Conservation (phyloP, 2,113 vertebrate species). For the Spilogale gracilis region DNA sequence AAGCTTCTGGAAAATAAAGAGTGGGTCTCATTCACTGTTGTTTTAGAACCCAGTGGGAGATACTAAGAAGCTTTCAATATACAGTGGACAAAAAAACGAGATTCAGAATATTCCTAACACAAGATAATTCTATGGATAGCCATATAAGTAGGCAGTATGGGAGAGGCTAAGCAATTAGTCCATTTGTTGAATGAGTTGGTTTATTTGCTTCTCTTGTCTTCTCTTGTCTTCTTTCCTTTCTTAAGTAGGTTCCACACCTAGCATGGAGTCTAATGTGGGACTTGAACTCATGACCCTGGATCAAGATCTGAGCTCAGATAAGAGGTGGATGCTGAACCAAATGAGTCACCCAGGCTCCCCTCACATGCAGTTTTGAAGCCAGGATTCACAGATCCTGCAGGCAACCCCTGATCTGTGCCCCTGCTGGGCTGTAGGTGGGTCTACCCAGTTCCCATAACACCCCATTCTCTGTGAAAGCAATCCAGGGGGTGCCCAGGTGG, state of each 20-base stretch:
- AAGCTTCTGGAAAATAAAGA: slow-evolving; percentile 42
- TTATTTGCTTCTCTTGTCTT: not conserved
- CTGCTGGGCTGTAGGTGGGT: not conserved
- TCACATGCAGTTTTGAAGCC: not conserved
- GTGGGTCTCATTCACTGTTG: not conserved
- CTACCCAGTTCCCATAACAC: not conserved
- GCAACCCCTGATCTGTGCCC: not conserved
- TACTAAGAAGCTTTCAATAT: not conserved
- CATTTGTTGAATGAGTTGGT: not conserved
- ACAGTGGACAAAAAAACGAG: not conserved
- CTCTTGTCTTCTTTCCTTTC: not conserved
- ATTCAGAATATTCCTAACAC: not conserved
- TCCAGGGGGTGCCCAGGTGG: no score
- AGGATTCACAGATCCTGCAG: not conserved
- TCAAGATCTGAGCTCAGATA: not conserved
- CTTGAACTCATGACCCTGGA: not conserved
- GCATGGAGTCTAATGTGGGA: not conserved
- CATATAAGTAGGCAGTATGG: not conserved
- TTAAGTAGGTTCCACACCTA: not conserved
- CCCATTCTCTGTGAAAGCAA: not conserved
- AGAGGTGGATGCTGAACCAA: fast-evolving
- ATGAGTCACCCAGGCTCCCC: not conserved
- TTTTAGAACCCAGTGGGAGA: not conserved
- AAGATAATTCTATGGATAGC: not conserved
- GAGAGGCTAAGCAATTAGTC: not conserved